Evolutionary conservation across 2,888 invertebrate species (phyloP), one percentile per base, ranked within the genome.

Genomic region (Pammene fasciana): DNA sequence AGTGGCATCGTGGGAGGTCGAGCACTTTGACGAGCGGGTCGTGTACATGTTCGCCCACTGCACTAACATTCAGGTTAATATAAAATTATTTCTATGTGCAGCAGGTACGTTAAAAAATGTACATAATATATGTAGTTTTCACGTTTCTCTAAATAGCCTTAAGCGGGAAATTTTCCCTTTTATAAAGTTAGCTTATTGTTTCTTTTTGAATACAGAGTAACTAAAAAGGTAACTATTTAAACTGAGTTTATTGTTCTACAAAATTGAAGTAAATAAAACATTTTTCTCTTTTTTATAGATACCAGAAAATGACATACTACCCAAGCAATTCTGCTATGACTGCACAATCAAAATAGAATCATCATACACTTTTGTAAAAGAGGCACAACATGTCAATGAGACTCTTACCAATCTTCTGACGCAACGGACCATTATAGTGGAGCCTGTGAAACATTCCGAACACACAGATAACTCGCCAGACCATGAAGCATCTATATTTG

Each of bases 321-420:
- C 94, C 1, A 90, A 87, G 67, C 90, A 90, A 45, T 88, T 94
- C 65, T 94, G 94, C 74, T 89, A 87, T 55, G 84, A 90, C 67
- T 94, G 94, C 67, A 79, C 86, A 43, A 86, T 87, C 1, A 90
- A 90, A 79, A 88, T 94, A 75, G 90, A 93, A 75, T 89, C 88
- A 1, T 88, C 90, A 52, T 93, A 88, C 75, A 87, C 84, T 52
- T 94, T 91, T 76, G 88, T 93, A 52, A 89, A 85, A 0, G 88
- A 88, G 73, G 88, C 91, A 0, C 86, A 86, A 66, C 88, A 85
- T 77, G 86, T 85, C 0, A 85, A 91, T 61, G 75, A 84, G 0
- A 85, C 86, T 4, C 76, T 92, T 0, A 86, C 84, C 71, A 90
- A 90, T 48, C 82, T 90, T 0, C 76, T 87, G 64, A 78, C 75